phyloP scores from a whole-genome alignment of 2,888 invertebrate genomes.

The Xestoiulus laeticollis region DNA sequence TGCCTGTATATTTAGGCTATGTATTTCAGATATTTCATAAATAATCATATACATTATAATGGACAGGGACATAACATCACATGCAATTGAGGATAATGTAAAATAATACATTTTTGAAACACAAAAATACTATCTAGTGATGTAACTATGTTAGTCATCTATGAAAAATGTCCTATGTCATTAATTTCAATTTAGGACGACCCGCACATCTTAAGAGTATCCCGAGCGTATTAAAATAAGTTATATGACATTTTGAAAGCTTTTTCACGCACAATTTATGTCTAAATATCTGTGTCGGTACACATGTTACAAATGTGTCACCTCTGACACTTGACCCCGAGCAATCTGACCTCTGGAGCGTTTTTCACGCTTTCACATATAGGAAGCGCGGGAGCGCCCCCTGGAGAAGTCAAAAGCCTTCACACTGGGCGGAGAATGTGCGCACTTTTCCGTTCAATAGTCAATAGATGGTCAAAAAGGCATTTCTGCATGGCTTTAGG shows the following conservation, averaged over 20 bases:
- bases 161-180: background rate
- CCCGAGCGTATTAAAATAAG: background rate
- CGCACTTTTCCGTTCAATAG: conserved; percentile 17
- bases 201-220: background rate
- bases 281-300: background rate
- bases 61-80: too few relatives aligned
- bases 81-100: too few relatives aligned
- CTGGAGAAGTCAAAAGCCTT: conserved; percentile 12
- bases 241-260: background rate
- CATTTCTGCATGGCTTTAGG: background rate
- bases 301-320: background rate
- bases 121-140: too few relatives aligned
- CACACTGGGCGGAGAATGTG: conserved; percentile 8
- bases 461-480: conserved; percentile 7
- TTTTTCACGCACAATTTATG: conserved; percentile 18
- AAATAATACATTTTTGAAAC: too few relatives aligned
- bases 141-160: too few relatives aligned
- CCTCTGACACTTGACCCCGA: background rate
- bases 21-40: too few relatives aligned
- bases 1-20: too few relatives aligned
- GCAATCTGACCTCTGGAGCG: background rate
- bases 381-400: background rate
- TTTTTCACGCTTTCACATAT: background rate
- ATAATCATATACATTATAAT: too few relatives aligned
- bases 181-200: background rate